Base-by-base conservation (phyloP, 2,888 invertebrate species). In the Epistrophe grossulariae region DNA sequence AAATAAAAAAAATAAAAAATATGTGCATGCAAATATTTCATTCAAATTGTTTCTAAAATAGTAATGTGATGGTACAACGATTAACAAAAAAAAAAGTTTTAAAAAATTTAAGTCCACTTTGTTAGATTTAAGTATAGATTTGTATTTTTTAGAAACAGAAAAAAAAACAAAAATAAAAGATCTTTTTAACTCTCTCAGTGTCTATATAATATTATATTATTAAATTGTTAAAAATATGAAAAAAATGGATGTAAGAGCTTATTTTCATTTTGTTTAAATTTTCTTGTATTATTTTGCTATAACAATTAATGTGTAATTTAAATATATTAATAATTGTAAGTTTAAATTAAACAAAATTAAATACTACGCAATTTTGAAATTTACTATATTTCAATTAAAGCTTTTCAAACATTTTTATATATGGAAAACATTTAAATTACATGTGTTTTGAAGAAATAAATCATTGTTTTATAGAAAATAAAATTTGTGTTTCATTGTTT, bases 41-140 rank as follows among this genome's bases (percentile, higher is more conserved):
- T 59, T 60, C 5, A 60, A 74, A 35, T 79, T 59, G 50, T 72
- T 78, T 73, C 59, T 73, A 43, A 73, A 43, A 57, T 38, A 66
- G 59, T 52, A 68, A 79, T 79, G 83, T 79, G 83, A 83, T 83
- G 68, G 68, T 70, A 74, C 55, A 83, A 74, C 79, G 62, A 79
- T 62, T 24, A 24, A n/a, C n/a, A n/a, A n/a, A 55, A 45, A 55
- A 73, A 19, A 45, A 57, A 79, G 13, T 24, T 55, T 50, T 73
- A 28, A 52, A 52, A 59, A 78, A 78, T 60, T 43, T 50, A 68
- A 59, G 73, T 79, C 73, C 68, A 81, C 24, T 72, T 59, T 62
- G 31, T 50, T 84, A 81, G 81, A 57, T 62, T 45, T 85, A 82
- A 85, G 85, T 31, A 83, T n/a, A 60, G 19, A 70, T 55, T 43